Evolutionary conservation across 1,140 invertebrate genomes (phyloP).

Genomic region (Ruditapes philippinarum): DNA sequence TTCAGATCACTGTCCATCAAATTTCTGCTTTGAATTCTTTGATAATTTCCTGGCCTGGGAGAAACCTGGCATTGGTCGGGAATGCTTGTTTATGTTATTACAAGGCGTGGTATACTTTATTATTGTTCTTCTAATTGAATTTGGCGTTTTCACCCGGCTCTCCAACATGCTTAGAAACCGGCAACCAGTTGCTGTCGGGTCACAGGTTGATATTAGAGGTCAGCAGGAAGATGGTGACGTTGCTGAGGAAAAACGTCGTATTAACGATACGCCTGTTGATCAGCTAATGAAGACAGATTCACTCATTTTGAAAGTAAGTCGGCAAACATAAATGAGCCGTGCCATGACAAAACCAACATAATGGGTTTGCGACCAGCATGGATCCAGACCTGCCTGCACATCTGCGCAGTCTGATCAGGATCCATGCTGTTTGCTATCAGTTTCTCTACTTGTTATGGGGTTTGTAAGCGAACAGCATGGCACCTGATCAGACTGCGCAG

Average conservation of each 20-base stretch:
- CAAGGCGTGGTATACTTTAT: conserved; percentile 88
- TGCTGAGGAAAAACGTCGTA: conserved; percentile 68
- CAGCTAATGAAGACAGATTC: conserved; percentile 53
- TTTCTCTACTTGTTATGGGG: too few species aligned
- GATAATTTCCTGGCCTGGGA: conserved; percentile 87
- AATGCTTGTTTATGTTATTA: conserved; percentile 88
- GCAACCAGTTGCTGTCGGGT: conserved; percentile 13
- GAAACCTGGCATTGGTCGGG: conserved; percentile 88
- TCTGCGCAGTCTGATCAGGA: too few species aligned
- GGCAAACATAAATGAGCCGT: too few species aligned
- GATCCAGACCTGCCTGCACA: too few species aligned
- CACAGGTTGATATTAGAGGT: background rate
- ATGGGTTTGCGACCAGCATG: too few species aligned
- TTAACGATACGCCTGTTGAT: conserved; percentile 49
- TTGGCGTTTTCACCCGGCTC: conserved; percentile 53
- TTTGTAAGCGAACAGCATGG: too few species aligned
- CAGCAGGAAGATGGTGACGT: conserved; percentile 75
- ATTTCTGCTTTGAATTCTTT: conserved; percentile 75
- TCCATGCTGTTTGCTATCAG: too few species aligned
- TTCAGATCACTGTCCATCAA: conserved; percentile 75
- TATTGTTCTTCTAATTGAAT: conserved; percentile 87
- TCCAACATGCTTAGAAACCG: background rate
- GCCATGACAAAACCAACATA: too few species aligned
- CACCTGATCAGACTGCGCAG: too few species aligned
- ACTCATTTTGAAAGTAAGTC: conserved; percentile 68